phyloP scores from a whole-genome alignment of 2,888 invertebrate genomes.

The Orgyia antiqua region DNA sequence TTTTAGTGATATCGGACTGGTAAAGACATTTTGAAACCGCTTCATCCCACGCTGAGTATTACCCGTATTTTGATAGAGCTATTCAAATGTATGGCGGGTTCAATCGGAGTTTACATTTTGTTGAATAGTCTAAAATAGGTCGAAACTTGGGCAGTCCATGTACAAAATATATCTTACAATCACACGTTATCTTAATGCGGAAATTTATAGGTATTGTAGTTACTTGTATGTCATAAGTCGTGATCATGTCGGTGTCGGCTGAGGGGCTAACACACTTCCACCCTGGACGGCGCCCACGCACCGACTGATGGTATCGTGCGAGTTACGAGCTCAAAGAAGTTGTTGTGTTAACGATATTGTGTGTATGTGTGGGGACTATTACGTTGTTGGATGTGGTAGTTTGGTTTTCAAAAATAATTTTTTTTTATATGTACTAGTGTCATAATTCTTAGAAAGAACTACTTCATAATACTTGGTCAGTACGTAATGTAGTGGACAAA shows the following conservation, averaged over 20 bases:
- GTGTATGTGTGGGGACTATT: constrained; percentile 14
- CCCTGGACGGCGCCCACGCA: constrained; percentile 29
- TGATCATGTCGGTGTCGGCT: constrained; percentile 26
- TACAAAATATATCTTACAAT: constrained; percentile 15
- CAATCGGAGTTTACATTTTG: too few relatives aligned
- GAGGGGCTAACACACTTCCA: constrained; percentile 20
- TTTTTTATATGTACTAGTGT: not conserved
- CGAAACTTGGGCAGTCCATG: constrained; percentile 3
- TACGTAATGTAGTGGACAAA: too few relatives aligned
- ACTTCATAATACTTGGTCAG: too few relatives aligned
- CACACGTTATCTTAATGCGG: constrained; percentile 43
- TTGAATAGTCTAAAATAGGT: constrained; percentile 6
- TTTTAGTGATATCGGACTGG: too few relatives aligned
- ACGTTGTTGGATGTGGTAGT: constrained; percentile 11
- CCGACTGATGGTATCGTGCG: constrained; percentile 32
- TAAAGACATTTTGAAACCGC: too few relatives aligned
- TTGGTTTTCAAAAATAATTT: not conserved
- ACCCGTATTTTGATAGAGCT: too few relatives aligned
- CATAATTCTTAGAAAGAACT: too few relatives aligned
- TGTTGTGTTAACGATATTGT: constrained; percentile 31
- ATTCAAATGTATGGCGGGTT: too few relatives aligned
- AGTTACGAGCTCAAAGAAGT: constrained; percentile 39
- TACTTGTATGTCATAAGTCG: constrained; percentile 45
- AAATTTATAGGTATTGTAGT: constrained; percentile 36
- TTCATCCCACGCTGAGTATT: too few relatives aligned